A percentile compares a stretch with the other conserved stretches of the same genome.
phyloP scores from a whole-genome alignment of 1,140 invertebrate species.

The Frieseomelitta varia region DNA sequence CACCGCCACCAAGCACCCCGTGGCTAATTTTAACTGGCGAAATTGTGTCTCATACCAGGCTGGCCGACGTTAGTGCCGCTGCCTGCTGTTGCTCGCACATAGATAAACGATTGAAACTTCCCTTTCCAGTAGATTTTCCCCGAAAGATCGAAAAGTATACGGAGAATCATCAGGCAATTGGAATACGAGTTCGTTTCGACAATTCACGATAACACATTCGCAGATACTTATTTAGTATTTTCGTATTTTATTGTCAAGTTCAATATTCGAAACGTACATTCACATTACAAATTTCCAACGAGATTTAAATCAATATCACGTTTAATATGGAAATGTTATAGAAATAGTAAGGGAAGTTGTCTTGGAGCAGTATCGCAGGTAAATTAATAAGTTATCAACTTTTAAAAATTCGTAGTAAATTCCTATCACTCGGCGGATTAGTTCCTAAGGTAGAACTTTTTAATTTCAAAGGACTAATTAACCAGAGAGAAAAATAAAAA shows the following conservation, averaged over 20 bases:
- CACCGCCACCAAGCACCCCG: conserved; percentile 75
- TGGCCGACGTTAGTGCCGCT: conserved; percentile 60
- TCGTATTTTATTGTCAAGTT: no score
- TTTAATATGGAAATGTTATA: no score
- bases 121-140: background rate
- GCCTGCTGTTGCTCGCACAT: conserved; percentile 22
- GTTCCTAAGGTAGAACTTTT: background rate
- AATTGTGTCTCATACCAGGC: conserved; percentile 80
- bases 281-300: background rate
- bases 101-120: conserved; percentile 1
- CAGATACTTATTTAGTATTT: no score
- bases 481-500: background rate
- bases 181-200: background rate
- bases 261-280: background rate
- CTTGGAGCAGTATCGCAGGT: no score
- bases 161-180: background rate
- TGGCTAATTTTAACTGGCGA: conserved; percentile 75
- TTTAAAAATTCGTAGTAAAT: no score
- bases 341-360: no score
- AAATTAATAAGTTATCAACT: no score
- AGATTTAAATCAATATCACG: no score
- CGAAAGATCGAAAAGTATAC: background rate
- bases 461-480: background rate
- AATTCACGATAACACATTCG: no score
- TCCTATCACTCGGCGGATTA: no score